These are phyloP conservation scores for Gymnocheta viridis DNA, from an alignment of 2,888 invertebrate species.

Conservation along the genomic window DNA sequence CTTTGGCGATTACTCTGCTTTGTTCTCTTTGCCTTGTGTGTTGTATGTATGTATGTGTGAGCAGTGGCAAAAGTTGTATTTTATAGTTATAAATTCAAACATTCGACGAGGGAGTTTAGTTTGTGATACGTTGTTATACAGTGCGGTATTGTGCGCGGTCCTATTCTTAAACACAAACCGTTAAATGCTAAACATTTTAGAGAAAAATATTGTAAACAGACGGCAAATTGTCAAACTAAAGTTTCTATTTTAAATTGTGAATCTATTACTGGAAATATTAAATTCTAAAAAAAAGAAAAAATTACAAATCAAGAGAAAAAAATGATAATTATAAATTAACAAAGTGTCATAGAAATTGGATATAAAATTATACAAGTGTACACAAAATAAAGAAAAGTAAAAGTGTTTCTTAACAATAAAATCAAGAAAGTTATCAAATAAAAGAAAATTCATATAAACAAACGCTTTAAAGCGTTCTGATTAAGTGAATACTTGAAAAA, in stretches of 20 bases:
- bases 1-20: neutral
- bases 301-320: constrained; percentile 14
- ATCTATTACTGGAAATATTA: neutral
- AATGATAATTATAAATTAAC: constrained; percentile 24
- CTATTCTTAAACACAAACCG: constrained; percentile 35
- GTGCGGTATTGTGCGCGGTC: constrained; percentile 74
- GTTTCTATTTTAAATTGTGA: constrained; percentile 12
- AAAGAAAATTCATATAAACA: neutral
- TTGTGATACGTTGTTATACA: constrained; percentile 76
- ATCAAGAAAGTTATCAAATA: constrained; percentile 4
- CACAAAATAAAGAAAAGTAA: neutral
- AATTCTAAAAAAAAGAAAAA: constrained; percentile 11
- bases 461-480: constrained; percentile 38
- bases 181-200: constrained; percentile 23
- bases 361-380: constrained; percentile 2
- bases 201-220: constrained; percentile 48
- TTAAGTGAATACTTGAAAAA: constrained; percentile 9
- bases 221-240: constrained; percentile 48
- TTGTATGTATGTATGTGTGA: constrained; percentile 31
- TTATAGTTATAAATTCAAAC: constrained; percentile 65
- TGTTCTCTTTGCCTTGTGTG: constrained; percentile 20
- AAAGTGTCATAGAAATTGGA: constrained; percentile 45
- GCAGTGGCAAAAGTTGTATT: constrained; percentile 47
- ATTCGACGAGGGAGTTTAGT: constrained; percentile 73
- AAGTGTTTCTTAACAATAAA: constrained; percentile 29